Evolutionary conservation across 2,113 vertebrate species (phyloP).

Genomic region (Baryphthengus martii): DNA sequence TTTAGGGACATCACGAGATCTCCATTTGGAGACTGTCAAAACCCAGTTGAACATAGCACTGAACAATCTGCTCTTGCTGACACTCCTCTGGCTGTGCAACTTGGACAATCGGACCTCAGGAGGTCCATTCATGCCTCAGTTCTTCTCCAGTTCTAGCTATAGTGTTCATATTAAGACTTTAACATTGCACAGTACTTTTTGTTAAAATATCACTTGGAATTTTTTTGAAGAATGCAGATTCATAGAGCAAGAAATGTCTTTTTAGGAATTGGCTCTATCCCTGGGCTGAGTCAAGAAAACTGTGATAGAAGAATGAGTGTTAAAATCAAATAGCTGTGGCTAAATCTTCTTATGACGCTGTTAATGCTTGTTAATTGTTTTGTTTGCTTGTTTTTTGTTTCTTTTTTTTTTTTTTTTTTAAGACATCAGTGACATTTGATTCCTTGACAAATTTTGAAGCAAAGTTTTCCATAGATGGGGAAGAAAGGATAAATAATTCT

Average conservation of each 20-base stretch:
- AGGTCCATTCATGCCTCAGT: background rate
- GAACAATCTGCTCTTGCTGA: background rate
- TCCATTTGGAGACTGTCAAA: background rate
- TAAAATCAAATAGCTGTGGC: background rate
- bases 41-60: rapidly evolving
- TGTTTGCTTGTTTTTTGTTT: background rate
- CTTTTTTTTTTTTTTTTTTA: background rate
- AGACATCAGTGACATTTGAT: background rate
- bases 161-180: background rate
- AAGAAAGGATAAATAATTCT: background rate
- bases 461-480: background rate
- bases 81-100: background rate
- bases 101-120: background rate
- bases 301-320: background rate
- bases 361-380: background rate
- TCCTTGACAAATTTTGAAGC: background rate
- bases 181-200: background rate
- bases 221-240: background rate
- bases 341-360: background rate
- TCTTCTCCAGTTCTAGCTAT: background rate
- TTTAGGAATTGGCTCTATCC: background rate
- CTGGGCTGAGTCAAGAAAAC: background rate
- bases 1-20: background rate
- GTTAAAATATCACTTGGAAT: background rate
- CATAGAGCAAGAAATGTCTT: background rate